Evolutionary conservation across 2,888 invertebrate species (phyloP), one percentile per base, ranked within the genome.

Genomic region (Aelia acuminata): DNA sequence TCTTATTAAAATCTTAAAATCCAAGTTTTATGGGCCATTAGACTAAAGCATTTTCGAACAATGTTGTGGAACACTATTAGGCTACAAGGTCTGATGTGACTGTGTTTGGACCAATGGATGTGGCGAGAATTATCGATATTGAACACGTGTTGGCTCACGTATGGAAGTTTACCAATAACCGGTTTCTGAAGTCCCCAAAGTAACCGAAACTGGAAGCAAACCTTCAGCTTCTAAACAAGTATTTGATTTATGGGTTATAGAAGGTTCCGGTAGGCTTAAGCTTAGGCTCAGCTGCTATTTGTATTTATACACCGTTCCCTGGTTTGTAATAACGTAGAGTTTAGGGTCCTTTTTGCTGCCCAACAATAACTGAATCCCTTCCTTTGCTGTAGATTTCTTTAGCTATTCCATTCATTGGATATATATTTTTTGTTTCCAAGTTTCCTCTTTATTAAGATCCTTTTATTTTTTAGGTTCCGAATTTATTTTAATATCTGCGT

Each of bases 221-320:
- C 63, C 63, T 63, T 18, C 63, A 63, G 57, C 63, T 31, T 35
- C 31, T 7, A 63, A 63, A 63, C 63, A 63, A 57, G 63, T 63
- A 63, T 63, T 63, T 63, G 63, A 63, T 63, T 63, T 63, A 63
- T 31, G 63, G 31, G 63, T 63, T 63, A 31, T 63, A 63, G 63
- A 63, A 63, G 63, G 31, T 31, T 63, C 63, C 63, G 31, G 31
- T 4, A 31, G 63, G 35, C 63, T 63, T 63, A 57, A 63, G 31
- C 63, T 63, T 31, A 31, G 63, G 31, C 63, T 31, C 31, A 18
- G 15, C 1, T 18, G 31, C 18, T 63, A 63, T 63, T 63, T 31
- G 63, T 63, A 63, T 63, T 63, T 63, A 35, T 35, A 63, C 31
- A 31, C 20, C 63, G 63, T 31, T 31, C 63, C 63, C 63, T 26